These are phyloP conservation scores for Vanessa tameamea DNA, from an alignment of 1,140 invertebrate genomes.

Conservation along the genomic window DNA sequence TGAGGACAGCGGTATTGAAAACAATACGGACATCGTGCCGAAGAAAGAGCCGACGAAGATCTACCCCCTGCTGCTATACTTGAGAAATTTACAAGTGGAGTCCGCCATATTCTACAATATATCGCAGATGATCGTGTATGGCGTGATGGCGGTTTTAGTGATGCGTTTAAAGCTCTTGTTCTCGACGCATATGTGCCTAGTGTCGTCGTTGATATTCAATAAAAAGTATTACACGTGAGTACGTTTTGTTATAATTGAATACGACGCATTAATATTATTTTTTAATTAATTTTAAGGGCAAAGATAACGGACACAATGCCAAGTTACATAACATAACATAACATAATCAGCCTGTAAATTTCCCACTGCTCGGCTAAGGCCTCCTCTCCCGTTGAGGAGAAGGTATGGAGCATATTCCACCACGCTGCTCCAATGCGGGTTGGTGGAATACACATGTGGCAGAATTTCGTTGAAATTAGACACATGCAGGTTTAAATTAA, in stretches of 20 bases:
- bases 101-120: constrained; percentile 87
- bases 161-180: constrained; percentile 93
- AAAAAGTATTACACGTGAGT: constrained; percentile 56
- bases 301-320: no score
- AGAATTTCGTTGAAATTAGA: no score
- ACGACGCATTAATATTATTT: no score
- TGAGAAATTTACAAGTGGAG: constrained; percentile 71
- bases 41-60: constrained; percentile 33
- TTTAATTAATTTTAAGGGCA: no score
- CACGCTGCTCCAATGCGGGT: no score
- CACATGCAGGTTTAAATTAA: no score
- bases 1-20: constrained; percentile 58
- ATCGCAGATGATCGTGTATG: constrained; percentile 85
- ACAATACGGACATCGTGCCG: constrained; percentile 38
- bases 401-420: no score
- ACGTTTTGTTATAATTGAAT: neutral
- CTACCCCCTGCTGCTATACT: constrained; percentile 42
- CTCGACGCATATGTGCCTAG: constrained; percentile 89
- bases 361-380: no score
- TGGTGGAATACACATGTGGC: no score
- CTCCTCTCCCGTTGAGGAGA: no score
- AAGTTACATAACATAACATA: no score
- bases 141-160: constrained; percentile 87
- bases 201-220: constrained; percentile 84
- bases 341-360: no score